These are phyloP conservation scores for Zaprionus ornatus DNA, from an alignment of 1,140 invertebrate genomes.

Conservation along the genomic window DNA sequence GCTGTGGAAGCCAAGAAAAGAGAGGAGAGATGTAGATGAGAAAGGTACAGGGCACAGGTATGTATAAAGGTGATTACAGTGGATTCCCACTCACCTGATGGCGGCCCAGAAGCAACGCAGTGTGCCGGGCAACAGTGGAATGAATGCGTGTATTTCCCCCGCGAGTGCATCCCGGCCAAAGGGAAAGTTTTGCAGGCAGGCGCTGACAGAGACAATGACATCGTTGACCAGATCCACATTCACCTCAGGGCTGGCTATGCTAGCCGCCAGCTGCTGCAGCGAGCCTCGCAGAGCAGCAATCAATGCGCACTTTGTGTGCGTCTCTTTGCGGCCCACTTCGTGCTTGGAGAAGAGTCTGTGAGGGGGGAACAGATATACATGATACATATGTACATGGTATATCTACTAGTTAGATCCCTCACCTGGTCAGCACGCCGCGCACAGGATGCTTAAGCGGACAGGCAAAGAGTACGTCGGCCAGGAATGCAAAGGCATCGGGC, in stretches of 20 bases:
- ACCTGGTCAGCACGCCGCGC: conserved; percentile 56
- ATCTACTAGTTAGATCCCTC: neutral
- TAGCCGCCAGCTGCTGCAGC: neutral
- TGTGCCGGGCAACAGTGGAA: conserved; percentile 40
- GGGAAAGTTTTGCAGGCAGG: conserved; percentile 56
- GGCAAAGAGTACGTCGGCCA: conserved; percentile 50
- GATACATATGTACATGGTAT: neutral
- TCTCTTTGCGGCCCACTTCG: conserved; percentile 2
- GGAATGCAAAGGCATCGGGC: conserved; percentile 24
- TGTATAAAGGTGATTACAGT: no score
- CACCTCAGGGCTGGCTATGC: accelerated
- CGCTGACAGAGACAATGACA: conserved; percentile 47
- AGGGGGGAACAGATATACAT: neutral
- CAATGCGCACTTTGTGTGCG: conserved; percentile 24
- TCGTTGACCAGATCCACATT: conserved; percentile 37
- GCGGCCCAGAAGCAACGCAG: conserved; percentile 39
- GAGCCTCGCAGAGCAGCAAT: conserved; percentile 29
- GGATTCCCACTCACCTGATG: conserved; percentile 29
- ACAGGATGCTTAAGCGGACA: conserved; percentile 59
- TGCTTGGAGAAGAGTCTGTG: conserved; percentile 53
- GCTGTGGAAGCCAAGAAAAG: no score
- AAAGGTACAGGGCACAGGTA: no score
- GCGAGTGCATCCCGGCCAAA: conserved; percentile 47
- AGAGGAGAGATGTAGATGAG: no score
- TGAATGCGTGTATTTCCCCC: conserved; percentile 15